A percentile compares a stretch with the other conserved stretches of the same genome.
phyloP scores from a whole-genome alignment of 2,797 vertebrate species.

The Sebastes oblongus region DNA sequence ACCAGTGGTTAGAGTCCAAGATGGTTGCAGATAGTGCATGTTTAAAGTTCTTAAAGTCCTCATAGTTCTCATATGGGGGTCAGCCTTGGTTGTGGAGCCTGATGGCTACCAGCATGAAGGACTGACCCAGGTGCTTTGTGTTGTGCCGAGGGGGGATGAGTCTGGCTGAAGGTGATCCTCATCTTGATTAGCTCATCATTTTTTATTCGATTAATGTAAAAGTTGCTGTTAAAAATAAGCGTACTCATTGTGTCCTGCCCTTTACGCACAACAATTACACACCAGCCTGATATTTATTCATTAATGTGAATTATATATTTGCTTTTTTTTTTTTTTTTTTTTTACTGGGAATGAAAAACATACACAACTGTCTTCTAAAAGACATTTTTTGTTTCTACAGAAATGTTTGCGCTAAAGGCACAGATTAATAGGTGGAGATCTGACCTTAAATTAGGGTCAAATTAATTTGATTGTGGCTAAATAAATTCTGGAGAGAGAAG shows the following conservation, averaged over 20 bases:
- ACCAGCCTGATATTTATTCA: neutral
- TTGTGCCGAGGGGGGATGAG: too few species aligned
- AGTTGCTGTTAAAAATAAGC: neutral
- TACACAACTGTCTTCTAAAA: accelerated
- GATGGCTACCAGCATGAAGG: too few species aligned
- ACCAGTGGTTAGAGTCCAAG: too few species aligned
- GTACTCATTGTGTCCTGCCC: neutral
- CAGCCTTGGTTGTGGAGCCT: too few species aligned
- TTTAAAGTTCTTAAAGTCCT: too few species aligned
- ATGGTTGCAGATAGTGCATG: too few species aligned
- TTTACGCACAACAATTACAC: conserved; percentile 1
- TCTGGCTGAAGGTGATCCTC: too few species aligned
- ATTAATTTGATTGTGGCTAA: neutral
- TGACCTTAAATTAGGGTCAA: neutral
- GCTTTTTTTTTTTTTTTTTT: neutral
- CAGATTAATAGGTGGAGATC: neutral
- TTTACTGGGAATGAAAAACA: neutral
- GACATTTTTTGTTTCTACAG: neutral
- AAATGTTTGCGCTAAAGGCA: neutral
- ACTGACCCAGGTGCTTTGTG: too few species aligned
- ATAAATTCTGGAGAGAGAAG: neutral
- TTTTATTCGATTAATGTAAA: neutral
- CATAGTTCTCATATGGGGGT: too few species aligned
- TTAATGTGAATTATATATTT: neutral
- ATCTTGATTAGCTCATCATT: too few species aligned